Evolutionary conservation across 2,888 invertebrate species (phyloP).

Genomic region (Globia sparganii): DNA sequence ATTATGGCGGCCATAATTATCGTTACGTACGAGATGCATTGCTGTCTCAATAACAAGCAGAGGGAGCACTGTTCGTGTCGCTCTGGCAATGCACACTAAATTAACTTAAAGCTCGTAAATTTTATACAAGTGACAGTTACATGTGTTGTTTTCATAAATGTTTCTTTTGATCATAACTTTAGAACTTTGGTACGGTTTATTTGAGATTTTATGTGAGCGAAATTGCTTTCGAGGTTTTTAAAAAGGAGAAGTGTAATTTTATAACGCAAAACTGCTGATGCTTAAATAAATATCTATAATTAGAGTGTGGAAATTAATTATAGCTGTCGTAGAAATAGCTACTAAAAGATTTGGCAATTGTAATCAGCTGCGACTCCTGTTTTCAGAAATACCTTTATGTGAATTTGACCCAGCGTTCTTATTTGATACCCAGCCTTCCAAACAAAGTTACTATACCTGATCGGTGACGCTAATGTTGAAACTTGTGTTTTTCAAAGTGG

Average conservation of each 20-base stretch:
- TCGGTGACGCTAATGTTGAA: neutral
- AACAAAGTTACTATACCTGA: neutral
- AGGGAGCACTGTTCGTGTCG: conserved; percentile 12
- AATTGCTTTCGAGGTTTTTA: conserved; percentile 32
- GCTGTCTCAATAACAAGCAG: conserved; percentile 32
- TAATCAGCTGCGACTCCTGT: neutral
- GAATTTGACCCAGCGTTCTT: neutral
- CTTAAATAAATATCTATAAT: neutral
- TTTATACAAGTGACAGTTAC: conserved; percentile 51
- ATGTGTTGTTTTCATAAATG: conserved; percentile 58
- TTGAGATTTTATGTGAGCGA: conserved; percentile 38
- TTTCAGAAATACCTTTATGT: neutral
- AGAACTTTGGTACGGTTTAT: conserved; percentile 42
- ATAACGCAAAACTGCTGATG: conserved; percentile 9
- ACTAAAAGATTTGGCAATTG: neutral
- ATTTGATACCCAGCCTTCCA: neutral
- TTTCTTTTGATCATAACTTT: conserved; percentile 59
- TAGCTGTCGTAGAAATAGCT: neutral
- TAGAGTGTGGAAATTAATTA: neutral
- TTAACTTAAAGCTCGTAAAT: conserved; percentile 51
- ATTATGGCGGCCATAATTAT: conserved; percentile 50
- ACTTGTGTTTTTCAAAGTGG: neutral
- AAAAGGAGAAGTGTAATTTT: conserved; percentile 18
- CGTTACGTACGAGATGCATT: conserved; percentile 36
- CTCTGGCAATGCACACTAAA: conserved; percentile 40